Percentiles rank a stretch among this genome's conserved stretches.
Conservation (phyloP, 2,888 invertebrate species). For the Heliothis peltigera region DNA sequence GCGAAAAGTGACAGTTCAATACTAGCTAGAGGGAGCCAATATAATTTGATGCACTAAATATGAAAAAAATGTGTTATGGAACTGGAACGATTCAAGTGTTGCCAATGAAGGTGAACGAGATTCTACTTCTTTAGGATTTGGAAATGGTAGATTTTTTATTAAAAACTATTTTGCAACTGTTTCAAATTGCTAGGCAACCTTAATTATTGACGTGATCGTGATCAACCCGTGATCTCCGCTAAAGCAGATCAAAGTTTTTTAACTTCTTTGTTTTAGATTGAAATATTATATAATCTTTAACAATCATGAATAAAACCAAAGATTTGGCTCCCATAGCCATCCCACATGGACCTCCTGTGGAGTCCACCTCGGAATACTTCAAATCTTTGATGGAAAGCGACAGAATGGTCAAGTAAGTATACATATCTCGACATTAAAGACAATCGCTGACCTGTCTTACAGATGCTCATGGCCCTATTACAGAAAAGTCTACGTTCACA, state of each 20-base stretch:
- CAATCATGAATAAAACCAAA: slow-evolving; percentile 79
- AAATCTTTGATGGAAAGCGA: slow-evolving; percentile 87
- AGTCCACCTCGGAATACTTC: slow-evolving; percentile 87
- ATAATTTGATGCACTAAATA: not conserved
- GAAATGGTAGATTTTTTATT: slow-evolving; percentile 29
- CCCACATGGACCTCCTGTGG: slow-evolving; percentile 87
- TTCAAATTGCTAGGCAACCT: slow-evolving; percentile 51
- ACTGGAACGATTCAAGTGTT: not conserved
- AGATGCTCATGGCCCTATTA: no score
- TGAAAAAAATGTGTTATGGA: not conserved
- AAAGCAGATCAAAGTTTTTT: slow-evolving; percentile 21
- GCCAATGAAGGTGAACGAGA: slow-evolving; percentile 1
- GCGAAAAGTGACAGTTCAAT: no score
- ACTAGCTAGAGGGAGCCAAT: not conserved
- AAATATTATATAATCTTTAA: slow-evolving; percentile 32
- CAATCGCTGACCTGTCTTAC: not conserved
- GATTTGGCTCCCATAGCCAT: slow-evolving; percentile 87
- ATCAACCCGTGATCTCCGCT: slow-evolving; percentile 19
- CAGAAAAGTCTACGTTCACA: no score
- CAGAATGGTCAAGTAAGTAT: slow-evolving; percentile 85
- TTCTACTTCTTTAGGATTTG: no score
- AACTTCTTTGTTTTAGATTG: slow-evolving; percentile 36
- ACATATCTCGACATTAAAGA: not conserved
- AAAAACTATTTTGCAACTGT: not conserved
- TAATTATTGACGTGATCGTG: slow-evolving; percentile 39